phyloP scores from a whole-genome alignment of 2,797 vertebrate species.

The Coendou prehensilis region DNA sequence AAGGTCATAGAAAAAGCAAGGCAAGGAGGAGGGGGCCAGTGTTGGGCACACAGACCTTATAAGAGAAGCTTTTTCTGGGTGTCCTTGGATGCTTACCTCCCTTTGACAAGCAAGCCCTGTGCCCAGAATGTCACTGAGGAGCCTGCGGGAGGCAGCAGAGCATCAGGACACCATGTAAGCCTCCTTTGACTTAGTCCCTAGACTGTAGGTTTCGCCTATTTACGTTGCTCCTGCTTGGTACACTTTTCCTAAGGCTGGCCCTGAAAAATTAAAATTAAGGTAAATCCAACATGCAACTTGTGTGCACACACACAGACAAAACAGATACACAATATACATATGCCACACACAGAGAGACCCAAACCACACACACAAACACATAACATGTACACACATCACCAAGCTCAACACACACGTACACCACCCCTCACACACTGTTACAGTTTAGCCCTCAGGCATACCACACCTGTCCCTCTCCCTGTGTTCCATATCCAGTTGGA shows the following conservation, averaged over 20 bases:
- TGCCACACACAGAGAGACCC: not conserved
- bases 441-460: not conserved
- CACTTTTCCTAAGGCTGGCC: not conserved
- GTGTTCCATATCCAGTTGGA: not conserved
- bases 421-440: not conserved
- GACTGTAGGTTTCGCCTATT: not conserved
- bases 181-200: not conserved
- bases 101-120: not conserved
- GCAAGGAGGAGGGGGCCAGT: not conserved
- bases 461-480: too few species aligned
- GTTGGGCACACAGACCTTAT: not conserved
- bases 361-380: not conserved
- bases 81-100: not conserved
- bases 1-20: constrained; percentile 13
- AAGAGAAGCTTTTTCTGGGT: not conserved
- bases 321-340: not conserved
- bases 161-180: not conserved
- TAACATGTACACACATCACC: not conserved
- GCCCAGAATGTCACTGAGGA: not conserved
- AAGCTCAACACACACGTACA: not conserved
- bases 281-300: not conserved
- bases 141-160: not conserved
- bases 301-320: not conserved
- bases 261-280: not conserved
- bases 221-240: not conserved